Base-by-base conservation (phyloP, 2,113 vertebrate species). In the Natator depressus region DNA sequence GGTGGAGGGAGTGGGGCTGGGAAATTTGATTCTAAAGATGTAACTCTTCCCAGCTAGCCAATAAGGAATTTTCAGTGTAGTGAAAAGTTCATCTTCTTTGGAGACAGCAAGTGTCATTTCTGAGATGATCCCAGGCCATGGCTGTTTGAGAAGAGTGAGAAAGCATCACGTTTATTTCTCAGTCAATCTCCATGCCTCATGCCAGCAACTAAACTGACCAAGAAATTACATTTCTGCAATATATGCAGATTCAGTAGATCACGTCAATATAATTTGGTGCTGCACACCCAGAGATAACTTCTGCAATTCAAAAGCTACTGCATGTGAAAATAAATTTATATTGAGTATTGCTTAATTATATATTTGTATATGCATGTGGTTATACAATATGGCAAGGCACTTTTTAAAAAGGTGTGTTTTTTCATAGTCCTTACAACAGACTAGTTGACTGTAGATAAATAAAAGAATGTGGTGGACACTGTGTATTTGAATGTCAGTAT, bases 51-150 rank as follows among this genome's bases (percentile, higher is more conserved):
- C 24, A 79, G 29, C 12, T 19, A 87, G 82, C 38, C 83, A 90
- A 91, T 47, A 50, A 91, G 31, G 59, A 65, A 69, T 4, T 11
- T 80, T 85, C 46, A 88, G 47, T 85, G 53, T 50, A 93, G 31
- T 47, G 65, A 94, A 95, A 94, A 88, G 4, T 59, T 16, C 79
- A 57, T 54, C 17, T 69, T 92, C 50, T 93, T 93, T 91, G 47
- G 82, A 90, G 53, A 85, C 27, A 57, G 79, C 42, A 92, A 90
- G 5, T 54, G 75, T 81, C 46, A 93, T 38, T 57, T 96, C 53
- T 62, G 80, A 42, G 49, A 85, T 84, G n/a, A 88, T 84, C 88
- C 51, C 38, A 88, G 78, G 87, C 89, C 81, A 80, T 51, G 78
- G 11, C 22, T 90, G 3, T 92, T 90, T 90, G 35, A 96, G 25